Evolutionary conservation across 2,113 vertebrate species (phyloP), one percentile per base, ranked within the genome.

Genomic region (Petromus typicus): DNA sequence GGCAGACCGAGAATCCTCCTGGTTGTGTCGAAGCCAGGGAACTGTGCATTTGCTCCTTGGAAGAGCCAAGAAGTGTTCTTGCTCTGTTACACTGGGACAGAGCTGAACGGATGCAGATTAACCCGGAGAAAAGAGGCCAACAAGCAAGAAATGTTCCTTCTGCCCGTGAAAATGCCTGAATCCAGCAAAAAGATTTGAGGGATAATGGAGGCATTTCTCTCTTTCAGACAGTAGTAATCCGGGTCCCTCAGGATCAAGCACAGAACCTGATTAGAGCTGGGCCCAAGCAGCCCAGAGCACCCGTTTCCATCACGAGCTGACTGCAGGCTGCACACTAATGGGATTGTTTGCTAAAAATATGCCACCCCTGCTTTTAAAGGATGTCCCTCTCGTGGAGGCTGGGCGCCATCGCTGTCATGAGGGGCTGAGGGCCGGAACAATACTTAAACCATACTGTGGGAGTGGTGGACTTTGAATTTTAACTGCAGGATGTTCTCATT

Each of bases 241-340:
- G 1, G 81, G 64, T 95, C 93, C 95, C 97, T 85, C 69, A 89
- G 85, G 96, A 97, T 86, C 96, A 69, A 94, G 96, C 69, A 5
- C 59, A 87, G 89, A 90, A 61, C 80, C 93, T 97, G 96, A 96
- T 97, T 96, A 97, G 93, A 95, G 76, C 92, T 90, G 90, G 95
- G 92, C 78, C 89, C 48, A 23, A 86, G 83, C 43, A 11, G 80
- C 92, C 91, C 94, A 88, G 56, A 59, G 80, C 95, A 37, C 90
- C 95, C 82, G 6, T 93, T 96, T 93, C 81, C 63, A 86, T 84
- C 96, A 95, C 4, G 4, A 87, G 84, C 93, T 96, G 85, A 92
- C 79, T 95, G 56, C 83, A 93, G 92, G 91, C 96, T 91, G 64
- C 86, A 79, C 88, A 88, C 94, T 93, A 95, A 96, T 95, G 94